phyloP scores from a whole-genome alignment of 1,140 invertebrate genomes.

The Hydropsyche tenuis region DNA sequence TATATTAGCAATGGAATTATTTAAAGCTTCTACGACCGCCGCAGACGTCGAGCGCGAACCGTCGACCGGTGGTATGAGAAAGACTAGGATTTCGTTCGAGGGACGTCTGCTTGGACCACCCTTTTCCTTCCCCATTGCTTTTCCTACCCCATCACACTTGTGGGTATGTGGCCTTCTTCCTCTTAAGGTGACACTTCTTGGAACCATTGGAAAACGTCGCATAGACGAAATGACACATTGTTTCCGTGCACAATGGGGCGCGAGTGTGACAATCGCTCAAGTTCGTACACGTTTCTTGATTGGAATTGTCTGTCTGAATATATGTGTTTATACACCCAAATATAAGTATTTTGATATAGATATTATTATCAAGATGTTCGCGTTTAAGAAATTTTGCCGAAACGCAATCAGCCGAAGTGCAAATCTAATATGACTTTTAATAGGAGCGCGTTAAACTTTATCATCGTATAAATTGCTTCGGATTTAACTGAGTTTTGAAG shows the following conservation, averaged over 20 bases:
- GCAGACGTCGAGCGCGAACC: not conserved
- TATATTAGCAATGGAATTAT: constrained; percentile 45
- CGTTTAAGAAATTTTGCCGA: no score
- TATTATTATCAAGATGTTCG: no score
- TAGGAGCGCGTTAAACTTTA: no score
- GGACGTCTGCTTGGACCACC: not conserved
- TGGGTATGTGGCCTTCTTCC: no score
- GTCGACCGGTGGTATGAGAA: constrained; percentile 7
- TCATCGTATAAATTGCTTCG: no score
- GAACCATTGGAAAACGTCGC: constrained; percentile 20
- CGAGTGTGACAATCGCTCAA: constrained; percentile 22
- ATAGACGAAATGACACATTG: constrained; percentile 33
- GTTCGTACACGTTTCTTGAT: constrained; percentile 19
- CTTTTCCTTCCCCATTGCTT: no score
- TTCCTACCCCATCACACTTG: no score
- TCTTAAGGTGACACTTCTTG: not conserved
- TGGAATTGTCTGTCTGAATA: not conserved
- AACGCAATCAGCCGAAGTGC: no score
- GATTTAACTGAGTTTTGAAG: no score
- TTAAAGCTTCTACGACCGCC: constrained; percentile 33
- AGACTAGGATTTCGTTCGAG: no score
- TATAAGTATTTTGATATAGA: no score
- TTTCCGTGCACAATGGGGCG: constrained; percentile 31
- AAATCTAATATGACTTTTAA: no score
- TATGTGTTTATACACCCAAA: not conserved